phyloP scores from a whole-genome alignment of 2,888 invertebrate genomes.

The Agelastica alni region DNA sequence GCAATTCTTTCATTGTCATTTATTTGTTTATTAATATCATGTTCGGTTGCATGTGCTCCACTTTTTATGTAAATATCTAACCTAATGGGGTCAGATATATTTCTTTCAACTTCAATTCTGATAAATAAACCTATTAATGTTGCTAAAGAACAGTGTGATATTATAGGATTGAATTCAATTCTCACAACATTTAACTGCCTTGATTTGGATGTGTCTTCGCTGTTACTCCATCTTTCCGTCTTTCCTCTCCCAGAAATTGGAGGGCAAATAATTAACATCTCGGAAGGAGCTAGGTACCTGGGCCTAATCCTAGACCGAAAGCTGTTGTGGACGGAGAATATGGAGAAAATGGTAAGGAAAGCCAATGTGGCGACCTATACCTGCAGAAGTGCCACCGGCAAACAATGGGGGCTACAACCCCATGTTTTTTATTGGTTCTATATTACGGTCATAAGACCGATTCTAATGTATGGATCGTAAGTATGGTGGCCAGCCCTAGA shows the following conservation, averaged over 20 bases:
- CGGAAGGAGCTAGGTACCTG: too few species aligned
- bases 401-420: too few species aligned
- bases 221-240: conserved; percentile 83
- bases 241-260: too few species aligned
- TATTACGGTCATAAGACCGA: too few species aligned
- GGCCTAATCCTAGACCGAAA: too few species aligned
- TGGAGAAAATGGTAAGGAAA: too few species aligned
- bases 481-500: too few species aligned
- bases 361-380: too few species aligned
- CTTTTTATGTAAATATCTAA: conserved; percentile 88
- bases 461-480: too few species aligned
- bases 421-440: too few species aligned
- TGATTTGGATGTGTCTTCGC: conserved; percentile 63
- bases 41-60: conserved; percentile 88
- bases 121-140: conserved; percentile 94
- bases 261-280: conserved; percentile 88
- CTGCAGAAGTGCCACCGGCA: too few species aligned
- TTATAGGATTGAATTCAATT: conserved; percentile 92
- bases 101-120: conserved; percentile 80
- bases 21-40: conserved; percentile 94
- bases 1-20: conserved; percentile 96
- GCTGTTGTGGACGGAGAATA: too few species aligned
- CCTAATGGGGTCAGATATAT: conserved; percentile 79
- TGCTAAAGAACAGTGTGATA: conserved; percentile 92
- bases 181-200: conserved; percentile 71